phyloP scores from a whole-genome alignment of 1,140 invertebrate genomes.

The Pectinophora gossypiella region DNA sequence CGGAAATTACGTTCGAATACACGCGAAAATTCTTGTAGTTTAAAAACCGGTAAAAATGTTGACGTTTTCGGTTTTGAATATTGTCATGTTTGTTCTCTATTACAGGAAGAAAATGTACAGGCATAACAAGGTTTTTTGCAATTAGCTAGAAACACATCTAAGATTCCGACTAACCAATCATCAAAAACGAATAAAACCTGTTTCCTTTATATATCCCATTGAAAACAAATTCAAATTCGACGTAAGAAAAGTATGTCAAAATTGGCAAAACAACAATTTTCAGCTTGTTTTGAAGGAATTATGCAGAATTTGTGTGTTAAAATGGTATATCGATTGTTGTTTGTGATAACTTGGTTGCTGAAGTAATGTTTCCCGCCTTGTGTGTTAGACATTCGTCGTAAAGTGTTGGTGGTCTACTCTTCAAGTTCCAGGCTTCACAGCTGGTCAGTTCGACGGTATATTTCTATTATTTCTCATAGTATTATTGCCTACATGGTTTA shows the following conservation, averaged over 20 bases:
- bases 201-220: no score
- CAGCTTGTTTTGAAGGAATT: not conserved
- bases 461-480: not conserved
- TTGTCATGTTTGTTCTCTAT: no score
- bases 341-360: not conserved
- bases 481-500: no score
- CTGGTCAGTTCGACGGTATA: not conserved
- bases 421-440: not conserved
- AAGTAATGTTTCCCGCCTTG: not conserved
- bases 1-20: no score
- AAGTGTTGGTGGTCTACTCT: not conserved
- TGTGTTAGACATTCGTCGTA: not conserved
- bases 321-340: not conserved
- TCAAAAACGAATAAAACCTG: no score
- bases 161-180: no score
- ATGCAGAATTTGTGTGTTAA: not conserved
- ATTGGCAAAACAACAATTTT: constrained; percentile 4
- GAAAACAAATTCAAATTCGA: not conserved
- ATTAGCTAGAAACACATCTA: no score
- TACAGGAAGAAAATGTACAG: no score
- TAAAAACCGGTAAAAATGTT: no score
- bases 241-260: not conserved
- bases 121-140: no score
- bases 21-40: no score
- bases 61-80: no score